Conservation (phyloP, 2,888 invertebrate genomes). For the Hypolimnas misippus region DNA sequence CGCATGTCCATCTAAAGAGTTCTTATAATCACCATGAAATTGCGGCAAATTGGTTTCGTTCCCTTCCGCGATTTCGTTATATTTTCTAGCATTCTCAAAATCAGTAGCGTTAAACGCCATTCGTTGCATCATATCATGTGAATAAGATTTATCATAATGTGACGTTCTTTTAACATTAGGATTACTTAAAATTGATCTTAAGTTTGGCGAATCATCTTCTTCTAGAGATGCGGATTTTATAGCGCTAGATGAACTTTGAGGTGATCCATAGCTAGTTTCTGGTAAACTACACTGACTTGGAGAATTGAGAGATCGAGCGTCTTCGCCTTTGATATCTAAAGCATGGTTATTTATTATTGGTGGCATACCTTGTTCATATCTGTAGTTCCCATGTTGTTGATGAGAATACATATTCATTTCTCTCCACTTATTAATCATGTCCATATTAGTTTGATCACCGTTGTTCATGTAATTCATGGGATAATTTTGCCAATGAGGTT, state of each 20-base stretch:
- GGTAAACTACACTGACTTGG: conserved; percentile 69
- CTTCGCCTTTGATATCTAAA: conserved; percentile 57
- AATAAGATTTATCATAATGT: conserved; percentile 62
- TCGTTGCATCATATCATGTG: conserved; percentile 60
- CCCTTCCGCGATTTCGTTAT: conserved; percentile 55
- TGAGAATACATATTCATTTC: conserved; percentile 67
- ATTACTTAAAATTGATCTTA: conserved; percentile 83
- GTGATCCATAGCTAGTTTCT: conserved; percentile 70
- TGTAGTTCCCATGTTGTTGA: conserved; percentile 57
- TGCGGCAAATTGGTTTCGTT: conserved; percentile 74
- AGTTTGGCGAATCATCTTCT: conserved; percentile 79
- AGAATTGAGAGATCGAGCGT: conserved; percentile 62
- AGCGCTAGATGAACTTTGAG: conserved; percentile 63
- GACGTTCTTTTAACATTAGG: conserved; percentile 58
- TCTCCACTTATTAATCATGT: conserved; percentile 70
- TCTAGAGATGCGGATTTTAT: conserved; percentile 62
- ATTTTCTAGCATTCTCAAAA: conserved; percentile 67
- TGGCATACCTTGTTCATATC: conserved; percentile 58
- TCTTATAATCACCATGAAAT: conserved; percentile 76
- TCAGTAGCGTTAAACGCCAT: conserved; percentile 61
- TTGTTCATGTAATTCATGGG: conserved; percentile 54
- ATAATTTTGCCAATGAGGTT: conserved; percentile 69
- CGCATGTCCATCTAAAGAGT: conserved; percentile 59
- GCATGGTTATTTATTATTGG: conserved; percentile 47
- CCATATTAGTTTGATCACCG: conserved; percentile 54